phyloP scores from a whole-genome alignment of 1,140 invertebrate species.

The Drosophila kohkoa region DNA sequence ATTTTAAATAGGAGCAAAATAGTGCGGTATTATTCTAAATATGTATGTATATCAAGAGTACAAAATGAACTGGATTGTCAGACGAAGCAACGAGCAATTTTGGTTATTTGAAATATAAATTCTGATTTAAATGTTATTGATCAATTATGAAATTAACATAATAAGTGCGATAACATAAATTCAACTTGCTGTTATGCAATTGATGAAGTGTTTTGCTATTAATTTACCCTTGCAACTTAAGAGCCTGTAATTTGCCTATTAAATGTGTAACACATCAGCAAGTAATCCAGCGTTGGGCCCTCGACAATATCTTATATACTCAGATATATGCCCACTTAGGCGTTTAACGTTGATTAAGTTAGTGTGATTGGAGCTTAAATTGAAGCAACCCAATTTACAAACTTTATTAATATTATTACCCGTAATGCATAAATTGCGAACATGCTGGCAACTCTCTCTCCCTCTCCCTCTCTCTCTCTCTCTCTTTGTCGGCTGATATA shows the following conservation, averaged over 20 bases:
- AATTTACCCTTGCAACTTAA: no score
- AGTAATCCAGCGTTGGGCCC: background rate
- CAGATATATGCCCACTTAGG: background rate
- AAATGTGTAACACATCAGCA: background rate
- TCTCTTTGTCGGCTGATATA: conserved; percentile 7
- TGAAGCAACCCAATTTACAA: conserved; percentile 11
- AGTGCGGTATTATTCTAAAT: no score
- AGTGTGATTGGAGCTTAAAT: conserved; percentile 6
- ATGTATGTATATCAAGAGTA: no score
- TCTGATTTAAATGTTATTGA: no score
- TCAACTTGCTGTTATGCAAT: no score
- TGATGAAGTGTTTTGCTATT: no score
- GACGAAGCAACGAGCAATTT: no score
- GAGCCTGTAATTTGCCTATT: background rate
- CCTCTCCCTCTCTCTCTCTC: background rate
- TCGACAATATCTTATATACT: background rate
- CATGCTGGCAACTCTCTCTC: background rate
- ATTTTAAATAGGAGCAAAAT: no score
- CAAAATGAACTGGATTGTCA: no score
- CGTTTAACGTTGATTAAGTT: conserved; percentile 12
- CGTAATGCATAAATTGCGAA: conserved; percentile 15
- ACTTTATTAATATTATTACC: conserved; percentile 17
- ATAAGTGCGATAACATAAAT: no score
- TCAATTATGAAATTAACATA: no score
- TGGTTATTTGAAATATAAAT: no score